Percentiles rank a stretch among this genome's conserved stretches.
phyloP scores from a whole-genome alignment of 2,888 invertebrate species.

The Tuberolachnus salignus region DNA sequence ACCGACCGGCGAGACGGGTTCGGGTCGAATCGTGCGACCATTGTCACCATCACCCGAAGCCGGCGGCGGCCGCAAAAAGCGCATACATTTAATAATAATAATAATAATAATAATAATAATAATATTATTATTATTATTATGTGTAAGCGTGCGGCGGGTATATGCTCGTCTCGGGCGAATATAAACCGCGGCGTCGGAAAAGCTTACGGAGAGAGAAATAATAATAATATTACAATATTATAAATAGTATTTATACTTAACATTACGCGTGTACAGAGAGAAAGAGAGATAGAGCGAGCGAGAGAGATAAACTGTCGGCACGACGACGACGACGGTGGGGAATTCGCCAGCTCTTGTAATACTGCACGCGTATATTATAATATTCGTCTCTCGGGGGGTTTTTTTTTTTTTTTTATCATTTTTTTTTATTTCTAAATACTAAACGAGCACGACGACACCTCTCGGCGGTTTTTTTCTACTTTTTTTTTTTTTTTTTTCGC shows the following conservation, averaged over 20 bases:
- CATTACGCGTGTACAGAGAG: not conserved
- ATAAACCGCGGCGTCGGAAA: not conserved
- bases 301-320: not conserved
- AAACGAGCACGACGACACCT: conserved; percentile 54
- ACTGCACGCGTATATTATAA: not conserved
- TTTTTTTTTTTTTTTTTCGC: not conserved
- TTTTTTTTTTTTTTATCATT: no score
- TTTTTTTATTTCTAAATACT: conserved; percentile 51
- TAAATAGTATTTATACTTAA: not conserved
- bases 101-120: conserved; percentile 11
- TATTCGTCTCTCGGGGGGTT: no score
- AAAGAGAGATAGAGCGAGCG: not conserved
- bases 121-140: conserved; percentile 20
- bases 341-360: not conserved
- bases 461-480: not conserved
- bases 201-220: not conserved
- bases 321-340: not conserved
- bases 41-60: conserved; percentile 31
- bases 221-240: conserved; percentile 10
- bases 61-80: not conserved
- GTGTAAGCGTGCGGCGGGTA: not conserved
- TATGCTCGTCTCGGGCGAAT: not conserved
- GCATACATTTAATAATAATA: not conserved
- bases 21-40: conserved; percentile 55
- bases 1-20: conserved; percentile 26